These are phyloP conservation scores for Drosophila macrothrix DNA, from an alignment of 2,888 invertebrate genomes.

Conservation along the genomic window DNA sequence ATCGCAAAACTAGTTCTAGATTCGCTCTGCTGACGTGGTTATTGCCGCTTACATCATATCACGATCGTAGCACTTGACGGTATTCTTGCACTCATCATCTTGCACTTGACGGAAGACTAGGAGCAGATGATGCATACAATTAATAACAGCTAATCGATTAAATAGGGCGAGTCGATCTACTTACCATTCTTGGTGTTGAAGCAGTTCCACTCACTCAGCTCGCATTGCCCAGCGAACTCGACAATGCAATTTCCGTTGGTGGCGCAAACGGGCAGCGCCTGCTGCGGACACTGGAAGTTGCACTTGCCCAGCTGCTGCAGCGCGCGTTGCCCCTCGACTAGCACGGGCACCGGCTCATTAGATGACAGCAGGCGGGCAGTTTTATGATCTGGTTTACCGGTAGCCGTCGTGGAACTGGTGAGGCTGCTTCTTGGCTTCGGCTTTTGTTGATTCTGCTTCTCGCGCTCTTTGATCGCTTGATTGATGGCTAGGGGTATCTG, in stretches of 20 bases:
- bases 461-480: conserved; percentile 57
- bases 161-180: background rate
- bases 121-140: background rate
- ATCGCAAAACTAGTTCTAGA: background rate
- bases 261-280: conserved; percentile 68
- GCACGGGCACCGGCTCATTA: conserved; percentile 51
- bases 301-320: conserved; percentile 63
- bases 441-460: conserved; percentile 19
- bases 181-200: conserved; percentile 72
- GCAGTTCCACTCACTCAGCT: conserved; percentile 72
- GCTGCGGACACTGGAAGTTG: conserved; percentile 57
- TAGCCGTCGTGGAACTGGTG: conserved; percentile 1
- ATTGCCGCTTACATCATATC: conserved; percentile 46
- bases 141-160: background rate
- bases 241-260: conserved; percentile 66
- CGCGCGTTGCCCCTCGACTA: conserved; percentile 51
- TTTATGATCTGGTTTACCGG: conserved; percentile 1
- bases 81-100: conserved; percentile 64
- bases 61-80: conserved; percentile 59
- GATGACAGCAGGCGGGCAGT: conserved; percentile 32
- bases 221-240: conserved; percentile 69
- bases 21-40: background rate
- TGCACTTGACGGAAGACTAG: conserved; percentile 67
- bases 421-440: background rate
- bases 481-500: conserved; percentile 66